Percentiles rank a stretch among this genome's conserved stretches.
Evolutionary conservation across 2,888 invertebrate species (phyloP).

Genomic region (Macrophya alboannulata): DNA sequence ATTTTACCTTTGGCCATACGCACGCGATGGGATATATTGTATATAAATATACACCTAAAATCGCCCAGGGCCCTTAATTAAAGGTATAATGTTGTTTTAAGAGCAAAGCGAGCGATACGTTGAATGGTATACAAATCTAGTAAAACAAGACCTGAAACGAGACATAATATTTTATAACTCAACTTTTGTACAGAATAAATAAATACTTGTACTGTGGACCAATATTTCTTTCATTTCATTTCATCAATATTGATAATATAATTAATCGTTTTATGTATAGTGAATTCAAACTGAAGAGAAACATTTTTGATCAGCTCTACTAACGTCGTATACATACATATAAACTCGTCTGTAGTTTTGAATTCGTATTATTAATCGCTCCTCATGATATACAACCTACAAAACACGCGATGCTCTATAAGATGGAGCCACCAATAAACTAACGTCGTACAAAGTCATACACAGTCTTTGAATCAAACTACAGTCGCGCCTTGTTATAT

Average conservation of each 20-base stretch:
- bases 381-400: no score
- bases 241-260: conserved; percentile 21
- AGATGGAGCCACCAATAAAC: background rate
- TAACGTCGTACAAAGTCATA: background rate
- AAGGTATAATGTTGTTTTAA: conserved; percentile 15
- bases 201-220: conserved; percentile 79
- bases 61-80: conserved; percentile 34
- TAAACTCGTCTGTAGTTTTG: no score
- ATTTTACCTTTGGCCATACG: conserved; percentile 1
- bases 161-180: conserved; percentile 79
- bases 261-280: background rate
- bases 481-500: background rate
- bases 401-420: no score
- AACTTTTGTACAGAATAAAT: conserved; percentile 79
- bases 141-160: conserved; percentile 76
- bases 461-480: background rate
- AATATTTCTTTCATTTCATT: conserved; percentile 78
- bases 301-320: background rate
- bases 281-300: background rate
- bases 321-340: background rate
- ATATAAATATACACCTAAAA: conserved; percentile 56
- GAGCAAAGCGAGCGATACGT: background rate
- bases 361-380: no score
- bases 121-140: conserved; percentile 74
- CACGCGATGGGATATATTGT: conserved; percentile 33